Evolutionary conservation across 2,888 invertebrate species (phyloP), one percentile per base, ranked within the genome.

Genomic region (Drosophila helvetica): DNA sequence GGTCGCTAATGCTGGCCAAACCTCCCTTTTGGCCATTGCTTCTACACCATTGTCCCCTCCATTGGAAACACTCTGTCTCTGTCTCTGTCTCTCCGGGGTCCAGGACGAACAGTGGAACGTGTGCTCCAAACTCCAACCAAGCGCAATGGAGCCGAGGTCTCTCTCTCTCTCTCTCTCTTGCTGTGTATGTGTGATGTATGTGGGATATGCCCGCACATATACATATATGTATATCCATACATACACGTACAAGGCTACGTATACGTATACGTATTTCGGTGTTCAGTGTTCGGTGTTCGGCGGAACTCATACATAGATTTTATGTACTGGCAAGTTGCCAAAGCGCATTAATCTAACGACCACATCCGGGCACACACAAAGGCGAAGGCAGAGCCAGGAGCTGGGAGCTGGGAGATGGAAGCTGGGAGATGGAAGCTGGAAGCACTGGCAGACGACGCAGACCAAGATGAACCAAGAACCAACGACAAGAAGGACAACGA

Each of bases 341-440:
- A 83, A 83, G 83, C 83, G 88, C 86, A 86, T 83, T 83, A 83
- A 83, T 83, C 83, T 83, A 83, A 88, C 88, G 83, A 83, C 83
- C 83, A 83, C 83, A 83, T 83, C 83, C 83, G 83, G 83, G 88
- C 83, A 79, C 65, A 80, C 74, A 81, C 75, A 86, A 80, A 80
- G 65, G 27, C 54, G 30, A 25, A 38, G 46, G 45, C 46, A 47
- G 46, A 46, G 61, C 52, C 18, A 25, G 48, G 25, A 30, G 58
- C 19, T n/a, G 25, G 9, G 18, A 15, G 8, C 8, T 19, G 22
- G 10, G 57, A 12, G 8, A 7, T 19, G 22, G 10, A 48, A 12
- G 12, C 33, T 43, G 48, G 58, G 47, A 46, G 61, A 47, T 15
- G 19, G 48, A 7, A 30, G 48, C 18, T n/a, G 33, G 8, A 22